A percentile compares a stretch with the other conserved stretches of the same genome.
phyloP scores from a whole-genome alignment of 2,888 invertebrate species.

The Thymelicus sylvestris region DNA sequence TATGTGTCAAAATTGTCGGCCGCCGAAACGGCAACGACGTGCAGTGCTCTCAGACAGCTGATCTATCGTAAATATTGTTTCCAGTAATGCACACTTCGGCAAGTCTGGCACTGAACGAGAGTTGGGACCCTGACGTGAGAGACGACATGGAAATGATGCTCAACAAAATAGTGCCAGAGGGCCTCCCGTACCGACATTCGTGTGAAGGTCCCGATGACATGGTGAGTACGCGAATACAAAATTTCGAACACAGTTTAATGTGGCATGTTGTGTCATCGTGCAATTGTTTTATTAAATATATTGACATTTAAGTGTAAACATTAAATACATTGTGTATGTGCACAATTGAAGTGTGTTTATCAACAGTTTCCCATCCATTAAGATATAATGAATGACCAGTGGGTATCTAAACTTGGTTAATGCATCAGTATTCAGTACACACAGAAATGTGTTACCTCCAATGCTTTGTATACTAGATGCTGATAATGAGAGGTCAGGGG shows the following conservation, averaged over 20 bases:
- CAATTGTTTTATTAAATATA: conserved; percentile 35
- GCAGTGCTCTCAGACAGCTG: conserved; percentile 58
- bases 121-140: conserved; percentile 98
- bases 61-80: conserved; percentile 66
- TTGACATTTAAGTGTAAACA: conserved; percentile 40
- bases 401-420: not conserved
- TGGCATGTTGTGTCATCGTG: conserved; percentile 2
- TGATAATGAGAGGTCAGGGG: conserved; percentile 1
- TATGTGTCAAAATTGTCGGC: conserved; percentile 28
- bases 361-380: conserved; percentile 20
- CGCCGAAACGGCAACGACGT: conserved; percentile 31
- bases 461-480: not conserved
- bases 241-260: conserved; percentile 20
- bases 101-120: conserved; percentile 98
- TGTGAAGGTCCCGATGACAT: conserved; percentile 99
- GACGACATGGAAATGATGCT: conserved; percentile 99
- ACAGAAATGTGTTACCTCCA: conserved; percentile 1
- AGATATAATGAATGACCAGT: not conserved
- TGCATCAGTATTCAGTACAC: conserved; percentile 18
- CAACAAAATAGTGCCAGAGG: conserved; percentile 99
- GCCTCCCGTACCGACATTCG: conserved; percentile 97
- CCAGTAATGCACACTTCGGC: conserved; percentile 99
- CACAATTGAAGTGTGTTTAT: conserved; percentile 27
- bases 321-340: conserved; percentile 27
- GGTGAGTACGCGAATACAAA: conserved; percentile 85